Conservation (phyloP, 2,888 invertebrate genomes). For the Oegoconia quadripuncta region DNA sequence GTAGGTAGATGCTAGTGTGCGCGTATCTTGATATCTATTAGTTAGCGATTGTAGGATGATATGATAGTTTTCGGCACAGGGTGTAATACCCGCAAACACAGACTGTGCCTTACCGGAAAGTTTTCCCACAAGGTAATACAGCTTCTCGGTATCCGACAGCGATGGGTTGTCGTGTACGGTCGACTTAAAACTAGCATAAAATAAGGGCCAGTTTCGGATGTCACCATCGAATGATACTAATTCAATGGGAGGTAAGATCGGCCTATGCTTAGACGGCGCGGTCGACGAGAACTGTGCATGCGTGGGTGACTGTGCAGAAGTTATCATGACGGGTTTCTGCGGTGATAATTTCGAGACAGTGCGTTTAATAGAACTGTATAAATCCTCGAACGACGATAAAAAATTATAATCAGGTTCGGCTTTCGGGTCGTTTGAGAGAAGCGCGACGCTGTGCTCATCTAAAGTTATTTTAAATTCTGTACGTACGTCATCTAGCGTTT, state of each 20-base stretch:
- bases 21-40: conserved; percentile 17
- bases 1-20: conserved; percentile 11
- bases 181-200: conserved; percentile 11
- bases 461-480: too few relatives aligned
- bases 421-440: too few relatives aligned
- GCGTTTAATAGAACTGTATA: too few relatives aligned
- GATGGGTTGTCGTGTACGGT: conserved; percentile 9
- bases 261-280: too few relatives aligned
- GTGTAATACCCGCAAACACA: conserved; percentile 11
- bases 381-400: too few relatives aligned
- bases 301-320: too few relatives aligned
- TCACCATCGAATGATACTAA: conserved; percentile 12
- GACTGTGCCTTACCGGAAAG: conserved; percentile 14
- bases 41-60: conserved; percentile 10
- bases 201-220: conserved; percentile 8
- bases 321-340: too few relatives aligned
- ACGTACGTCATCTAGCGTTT: too few relatives aligned
- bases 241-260: conserved; percentile 5
- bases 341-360: too few relatives aligned
- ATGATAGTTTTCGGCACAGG: conserved; percentile 14
- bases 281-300: too few relatives aligned
- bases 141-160: conserved; percentile 13
- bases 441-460: too few relatives aligned
- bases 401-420: too few relatives aligned
- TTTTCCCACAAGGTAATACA: conserved; percentile 15